A percentile compares a stretch with the other conserved stretches of the same genome.
Conservation (phyloP, 2,797 vertebrate species). For the Capromys pilorides region DNA sequence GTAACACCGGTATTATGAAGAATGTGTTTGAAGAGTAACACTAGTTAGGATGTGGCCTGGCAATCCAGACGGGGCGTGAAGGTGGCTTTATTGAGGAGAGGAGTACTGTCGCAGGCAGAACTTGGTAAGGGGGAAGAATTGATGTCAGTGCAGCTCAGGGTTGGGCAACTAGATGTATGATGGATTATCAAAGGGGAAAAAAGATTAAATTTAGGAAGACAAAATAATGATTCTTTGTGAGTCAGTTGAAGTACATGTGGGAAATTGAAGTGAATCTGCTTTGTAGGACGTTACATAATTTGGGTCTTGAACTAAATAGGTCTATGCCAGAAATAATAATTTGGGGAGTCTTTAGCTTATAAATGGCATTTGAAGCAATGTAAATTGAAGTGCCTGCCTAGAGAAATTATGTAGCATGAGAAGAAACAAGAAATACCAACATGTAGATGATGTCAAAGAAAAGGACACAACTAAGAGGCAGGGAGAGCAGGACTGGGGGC, state of each 20-base stretch:
- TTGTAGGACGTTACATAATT: background rate
- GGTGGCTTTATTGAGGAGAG: background rate
- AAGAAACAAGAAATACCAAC: background rate
- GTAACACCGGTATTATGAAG: background rate
- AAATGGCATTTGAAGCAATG: background rate
- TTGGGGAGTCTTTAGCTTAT: constrained; percentile 6
- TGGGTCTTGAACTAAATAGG: background rate
- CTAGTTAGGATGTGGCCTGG: background rate
- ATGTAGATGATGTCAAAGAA: constrained; percentile 6
- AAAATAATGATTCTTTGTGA: background rate
- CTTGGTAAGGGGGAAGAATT: background rate
- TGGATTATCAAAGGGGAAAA: constrained; percentile 28
- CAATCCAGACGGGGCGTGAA: background rate
- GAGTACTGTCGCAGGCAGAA: background rate
- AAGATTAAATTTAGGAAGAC: background rate
- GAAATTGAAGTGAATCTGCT: constrained; percentile 8
- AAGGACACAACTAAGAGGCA: background rate
- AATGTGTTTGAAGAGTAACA: background rate
- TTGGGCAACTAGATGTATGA: background rate
- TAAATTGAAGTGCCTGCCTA: background rate
- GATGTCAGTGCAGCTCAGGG: background rate
- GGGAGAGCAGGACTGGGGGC: background rate
- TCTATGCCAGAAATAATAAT: background rate
- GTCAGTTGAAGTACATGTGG: constrained; percentile 1
- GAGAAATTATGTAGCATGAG: constrained; percentile 1